These are phyloP conservation scores for Ferrisia virgata DNA, from an alignment of 2,888 invertebrate genomes.

Conservation along the genomic window DNA sequence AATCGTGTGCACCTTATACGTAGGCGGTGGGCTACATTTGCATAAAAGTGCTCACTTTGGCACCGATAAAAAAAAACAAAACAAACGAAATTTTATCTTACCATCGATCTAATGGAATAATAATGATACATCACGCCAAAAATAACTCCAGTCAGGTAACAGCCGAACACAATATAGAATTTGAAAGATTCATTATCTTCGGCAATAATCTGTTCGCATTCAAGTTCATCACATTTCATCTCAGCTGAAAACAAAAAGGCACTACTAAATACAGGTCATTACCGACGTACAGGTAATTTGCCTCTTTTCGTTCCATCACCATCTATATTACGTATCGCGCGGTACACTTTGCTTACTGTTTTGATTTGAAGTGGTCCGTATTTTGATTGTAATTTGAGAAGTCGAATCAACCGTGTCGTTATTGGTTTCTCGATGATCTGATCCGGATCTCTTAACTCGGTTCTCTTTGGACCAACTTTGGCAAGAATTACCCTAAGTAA, in stretches of 20 bases:
- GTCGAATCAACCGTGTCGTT: not conserved
- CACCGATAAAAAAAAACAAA: too few relatives aligned
- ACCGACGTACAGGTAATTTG: too few relatives aligned
- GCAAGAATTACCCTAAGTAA: not conserved
- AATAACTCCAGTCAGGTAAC: not conserved
- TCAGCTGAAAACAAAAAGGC: not conserved
- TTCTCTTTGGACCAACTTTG: not conserved
- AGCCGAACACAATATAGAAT: not conserved
- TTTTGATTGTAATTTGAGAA: constrained; percentile 23
- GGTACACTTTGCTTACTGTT: not conserved
- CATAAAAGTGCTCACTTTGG: too few relatives aligned
- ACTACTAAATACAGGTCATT: not conserved
- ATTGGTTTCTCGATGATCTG: not conserved
- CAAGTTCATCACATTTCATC: constrained; percentile 4
- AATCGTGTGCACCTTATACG: too few relatives aligned
- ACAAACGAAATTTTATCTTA: not conserved
- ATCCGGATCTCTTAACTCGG: not conserved
- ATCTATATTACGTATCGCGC: too few relatives aligned
- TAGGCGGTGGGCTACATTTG: too few relatives aligned
- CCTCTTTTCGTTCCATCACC: not conserved
- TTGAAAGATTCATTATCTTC: not conserved
- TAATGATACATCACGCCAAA: not conserved
- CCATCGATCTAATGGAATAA: not conserved
- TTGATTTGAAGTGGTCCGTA: not conserved
- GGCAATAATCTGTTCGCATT: not conserved